phyloP scores from a whole-genome alignment of 2,888 invertebrate genomes.

The Bhutanitis thaidina region DNA sequence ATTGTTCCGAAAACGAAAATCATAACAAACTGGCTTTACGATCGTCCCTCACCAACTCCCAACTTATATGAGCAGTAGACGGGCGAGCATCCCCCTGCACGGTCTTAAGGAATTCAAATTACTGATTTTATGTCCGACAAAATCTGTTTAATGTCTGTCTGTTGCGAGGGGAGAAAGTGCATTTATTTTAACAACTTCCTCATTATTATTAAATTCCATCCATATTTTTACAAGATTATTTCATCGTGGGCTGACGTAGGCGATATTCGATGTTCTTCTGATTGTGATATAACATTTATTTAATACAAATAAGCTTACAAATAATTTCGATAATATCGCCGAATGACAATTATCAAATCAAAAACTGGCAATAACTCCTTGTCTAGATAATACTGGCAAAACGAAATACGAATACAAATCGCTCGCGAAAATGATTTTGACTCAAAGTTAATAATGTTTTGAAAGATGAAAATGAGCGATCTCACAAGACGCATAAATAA shows the following conservation, averaged over 20 bases:
- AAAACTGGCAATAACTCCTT: too few relatives aligned
- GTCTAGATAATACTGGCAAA: slow-evolving; percentile 4
- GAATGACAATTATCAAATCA: too few relatives aligned
- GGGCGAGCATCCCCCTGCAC: slow-evolving; percentile 33
- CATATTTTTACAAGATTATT: slow-evolving; percentile 17
- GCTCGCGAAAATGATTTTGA: slow-evolving; percentile 7
- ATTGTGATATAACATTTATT: too few relatives aligned
- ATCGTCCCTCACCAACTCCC: slow-evolving; percentile 25
- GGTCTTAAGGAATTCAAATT: slow-evolving; percentile 75
- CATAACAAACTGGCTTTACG: slow-evolving; percentile 21
- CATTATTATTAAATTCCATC: slow-evolving; percentile 21
- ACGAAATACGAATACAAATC: slow-evolving; percentile 13
- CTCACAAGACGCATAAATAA: slow-evolving; percentile 21
- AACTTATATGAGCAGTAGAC: slow-evolving; percentile 39
- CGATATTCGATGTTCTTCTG: background rate
- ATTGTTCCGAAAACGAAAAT: slow-evolving; percentile 4
- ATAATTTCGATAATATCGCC: too few relatives aligned
- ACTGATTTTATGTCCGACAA: slow-evolving; percentile 68
- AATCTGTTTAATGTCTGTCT: slow-evolving; percentile 69
- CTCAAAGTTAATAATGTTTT: slow-evolving; percentile 13
- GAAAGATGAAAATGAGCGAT: slow-evolving; percentile 23
- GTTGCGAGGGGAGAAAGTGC: slow-evolving; percentile 29
- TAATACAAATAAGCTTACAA: too few relatives aligned
- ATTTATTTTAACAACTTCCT: slow-evolving; percentile 21
- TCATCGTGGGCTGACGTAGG: background rate